A percentile compares a stretch with the other conserved stretches of the same genome.
phyloP scores from a whole-genome alignment of 1,140 invertebrate genomes.

The Trichomalopsis sarcophagae region DNA sequence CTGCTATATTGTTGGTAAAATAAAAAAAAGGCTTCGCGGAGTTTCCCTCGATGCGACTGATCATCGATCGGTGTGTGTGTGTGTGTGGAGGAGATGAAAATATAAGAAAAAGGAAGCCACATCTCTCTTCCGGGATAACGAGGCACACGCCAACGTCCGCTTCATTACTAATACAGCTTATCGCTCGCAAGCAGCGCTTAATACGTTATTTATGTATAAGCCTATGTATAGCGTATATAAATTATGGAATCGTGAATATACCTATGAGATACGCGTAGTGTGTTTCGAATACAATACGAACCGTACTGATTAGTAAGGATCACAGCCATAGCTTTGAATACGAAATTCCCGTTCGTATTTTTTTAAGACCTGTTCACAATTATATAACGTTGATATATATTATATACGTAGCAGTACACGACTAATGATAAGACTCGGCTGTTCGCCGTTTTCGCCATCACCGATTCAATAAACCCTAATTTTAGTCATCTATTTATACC shows the following conservation, averaged over 20 bases:
- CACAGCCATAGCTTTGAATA: slow-evolving; percentile 76
- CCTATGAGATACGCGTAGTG: slow-evolving; percentile 64
- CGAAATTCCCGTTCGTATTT: slow-evolving; percentile 72
- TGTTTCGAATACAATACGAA: slow-evolving; percentile 69
- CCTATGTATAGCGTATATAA: neutral
- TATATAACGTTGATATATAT: slow-evolving; percentile 47
- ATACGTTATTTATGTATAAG: slow-evolving; percentile 24
- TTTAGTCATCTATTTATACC: too few species aligned
- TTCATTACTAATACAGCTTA: neutral
- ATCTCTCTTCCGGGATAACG: neutral
- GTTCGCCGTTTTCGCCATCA: slow-evolving; percentile 40
- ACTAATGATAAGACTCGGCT: slow-evolving; percentile 65
- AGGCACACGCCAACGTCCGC: neutral
- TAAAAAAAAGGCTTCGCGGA: too few species aligned
- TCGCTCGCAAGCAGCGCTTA: neutral
- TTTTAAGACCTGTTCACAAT: slow-evolving; percentile 69
- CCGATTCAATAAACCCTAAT: too few species aligned
- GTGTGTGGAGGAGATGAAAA: too few species aligned
- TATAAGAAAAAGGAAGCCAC: neutral
- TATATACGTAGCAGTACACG: slow-evolving; percentile 49
- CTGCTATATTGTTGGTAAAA: neutral
- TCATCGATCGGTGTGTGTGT: neutral
- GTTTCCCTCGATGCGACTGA: neutral
- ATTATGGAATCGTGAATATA: slow-evolving; percentile 48
- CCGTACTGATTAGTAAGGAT: slow-evolving; percentile 70